Evolutionary conservation across 1,140 invertebrate genomes (phyloP).

Genomic region (Trigoniulus corallinus): DNA sequence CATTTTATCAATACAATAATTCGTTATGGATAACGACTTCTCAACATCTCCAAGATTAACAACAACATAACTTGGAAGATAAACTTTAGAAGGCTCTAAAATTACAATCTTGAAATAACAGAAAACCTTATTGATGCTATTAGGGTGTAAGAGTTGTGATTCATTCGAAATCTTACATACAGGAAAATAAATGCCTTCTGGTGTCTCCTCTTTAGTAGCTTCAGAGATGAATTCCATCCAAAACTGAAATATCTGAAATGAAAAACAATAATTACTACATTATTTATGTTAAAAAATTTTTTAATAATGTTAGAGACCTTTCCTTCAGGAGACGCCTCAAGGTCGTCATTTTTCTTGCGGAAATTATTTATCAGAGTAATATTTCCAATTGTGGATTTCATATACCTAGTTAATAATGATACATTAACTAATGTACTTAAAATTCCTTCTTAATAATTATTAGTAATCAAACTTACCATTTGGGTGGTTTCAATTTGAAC

Average conservation of each 20-base stretch:
- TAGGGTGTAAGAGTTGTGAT: background rate
- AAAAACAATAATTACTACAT: background rate
- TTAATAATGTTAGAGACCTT: slow-evolving; percentile 7
- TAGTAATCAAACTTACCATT: slow-evolving; percentile 47
- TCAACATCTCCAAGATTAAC: slow-evolving; percentile 84
- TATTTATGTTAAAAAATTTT: slow-evolving; percentile 7
- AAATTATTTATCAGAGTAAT: slow-evolving; percentile 89
- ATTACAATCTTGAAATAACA: slow-evolving; percentile 50
- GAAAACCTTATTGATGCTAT: background rate
- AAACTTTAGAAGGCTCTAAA: slow-evolving; percentile 80
- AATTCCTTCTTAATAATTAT: slow-evolving; percentile 4
- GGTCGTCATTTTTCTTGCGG: slow-evolving; percentile 45
- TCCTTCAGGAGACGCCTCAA: slow-evolving; percentile 51
- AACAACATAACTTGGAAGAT: slow-evolving; percentile 87
- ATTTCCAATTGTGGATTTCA: slow-evolving; percentile 96
- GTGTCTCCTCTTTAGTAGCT: slow-evolving; percentile 60
- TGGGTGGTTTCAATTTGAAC: slow-evolving; percentile 96
- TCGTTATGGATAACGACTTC: slow-evolving; percentile 72
- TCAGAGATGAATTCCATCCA: slow-evolving; percentile 99
- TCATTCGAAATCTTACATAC: slow-evolving; percentile 34
- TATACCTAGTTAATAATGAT: slow-evolving; percentile 54
- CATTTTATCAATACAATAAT: slow-evolving; percentile 60
- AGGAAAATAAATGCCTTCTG: slow-evolving; percentile 72
- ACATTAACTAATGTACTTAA: background rate
- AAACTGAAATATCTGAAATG: slow-evolving; percentile 66